These are phyloP conservation scores for Darevskia nairensis DNA, from an alignment of 2,797 vertebrate species.

Conservation along the genomic window DNA sequence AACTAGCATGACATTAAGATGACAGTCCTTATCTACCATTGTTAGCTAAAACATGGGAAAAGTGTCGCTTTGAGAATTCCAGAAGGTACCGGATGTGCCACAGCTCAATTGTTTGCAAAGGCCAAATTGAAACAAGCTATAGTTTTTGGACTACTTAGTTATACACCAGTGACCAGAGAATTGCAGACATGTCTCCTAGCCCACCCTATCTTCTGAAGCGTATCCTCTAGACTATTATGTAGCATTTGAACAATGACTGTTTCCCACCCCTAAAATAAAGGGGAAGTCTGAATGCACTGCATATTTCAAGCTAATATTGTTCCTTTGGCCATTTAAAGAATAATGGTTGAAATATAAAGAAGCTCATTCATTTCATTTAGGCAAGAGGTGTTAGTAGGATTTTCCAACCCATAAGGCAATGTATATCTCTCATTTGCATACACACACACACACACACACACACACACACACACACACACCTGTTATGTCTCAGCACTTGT, in stretches of 20 bases:
- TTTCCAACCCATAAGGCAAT: conserved; percentile 54
- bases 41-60: conserved; percentile 81
- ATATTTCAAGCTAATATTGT: conserved; percentile 81
- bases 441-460: no score
- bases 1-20: conserved; percentile 77
- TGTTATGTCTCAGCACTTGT: conserved; percentile 38
- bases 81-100: conserved; percentile 77
- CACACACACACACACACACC: not conserved
- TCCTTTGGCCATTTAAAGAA: conserved; percentile 55
- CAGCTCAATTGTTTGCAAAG: conserved; percentile 70
- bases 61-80: conserved; percentile 74
- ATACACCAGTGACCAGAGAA: conserved; percentile 79
- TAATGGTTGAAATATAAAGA: conserved; percentile 46
- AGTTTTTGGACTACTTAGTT: conserved; percentile 80
- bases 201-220: conserved; percentile 78
- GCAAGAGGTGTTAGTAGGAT: conserved; percentile 52
- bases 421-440: conserved; percentile 33
- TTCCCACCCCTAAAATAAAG: conserved; percentile 77
- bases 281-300: conserved; percentile 72
- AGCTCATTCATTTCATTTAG: conserved; percentile 50
- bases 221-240: conserved; percentile 76
- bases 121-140: conserved; percentile 70
- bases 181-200: conserved; percentile 65
- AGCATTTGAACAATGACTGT: conserved; percentile 75
- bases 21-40: conserved; percentile 83